These are phyloP conservation scores for Myotis daubentonii DNA, from an alignment of 2,797 vertebrate genomes.

Conservation along the genomic window DNA sequence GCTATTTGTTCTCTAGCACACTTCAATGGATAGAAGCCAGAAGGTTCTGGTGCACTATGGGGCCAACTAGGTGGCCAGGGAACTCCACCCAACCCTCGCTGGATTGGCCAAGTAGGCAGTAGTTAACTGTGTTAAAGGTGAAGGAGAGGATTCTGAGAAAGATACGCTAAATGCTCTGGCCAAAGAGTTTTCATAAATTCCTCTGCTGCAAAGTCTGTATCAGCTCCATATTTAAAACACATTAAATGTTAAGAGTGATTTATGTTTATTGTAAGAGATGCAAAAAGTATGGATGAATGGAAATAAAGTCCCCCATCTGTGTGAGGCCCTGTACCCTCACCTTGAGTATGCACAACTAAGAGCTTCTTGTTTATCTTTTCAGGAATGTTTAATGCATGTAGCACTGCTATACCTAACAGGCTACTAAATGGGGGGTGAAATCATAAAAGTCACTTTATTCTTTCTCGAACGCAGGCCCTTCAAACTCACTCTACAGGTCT, in stretches of 20 bases:
- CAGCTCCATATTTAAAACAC: slow-evolving; percentile 10
- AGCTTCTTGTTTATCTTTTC: not conserved
- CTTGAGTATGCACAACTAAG: not conserved
- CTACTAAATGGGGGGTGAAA: not conserved
- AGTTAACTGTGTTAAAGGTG: slow-evolving; percentile 59
- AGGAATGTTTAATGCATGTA: not conserved
- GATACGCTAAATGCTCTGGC: not conserved
- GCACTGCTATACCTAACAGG: not conserved
- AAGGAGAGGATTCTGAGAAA: slow-evolving; percentile 49
- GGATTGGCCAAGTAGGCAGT: slow-evolving; percentile 26
- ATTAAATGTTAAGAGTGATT: slow-evolving; percentile 6
- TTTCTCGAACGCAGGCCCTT: not conserved
- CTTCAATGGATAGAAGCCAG: slow-evolving; percentile 20
- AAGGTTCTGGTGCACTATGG: slow-evolving; percentile 6
- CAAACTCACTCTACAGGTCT: not conserved
- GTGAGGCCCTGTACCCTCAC: not conserved
- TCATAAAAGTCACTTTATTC: not conserved
- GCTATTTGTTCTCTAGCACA: slow-evolving; percentile 17
- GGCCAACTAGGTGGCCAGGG: slow-evolving; percentile 4
- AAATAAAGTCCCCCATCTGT: not conserved
- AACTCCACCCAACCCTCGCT: not conserved
- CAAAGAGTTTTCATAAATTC: slow-evolving; percentile 27
- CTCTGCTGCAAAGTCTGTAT: not conserved
- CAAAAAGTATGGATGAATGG: not conserved
- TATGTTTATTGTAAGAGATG: not conserved